These are phyloP conservation scores for Caretta caretta DNA, from an alignment of 2,113 vertebrate species.

Conservation along the genomic window DNA sequence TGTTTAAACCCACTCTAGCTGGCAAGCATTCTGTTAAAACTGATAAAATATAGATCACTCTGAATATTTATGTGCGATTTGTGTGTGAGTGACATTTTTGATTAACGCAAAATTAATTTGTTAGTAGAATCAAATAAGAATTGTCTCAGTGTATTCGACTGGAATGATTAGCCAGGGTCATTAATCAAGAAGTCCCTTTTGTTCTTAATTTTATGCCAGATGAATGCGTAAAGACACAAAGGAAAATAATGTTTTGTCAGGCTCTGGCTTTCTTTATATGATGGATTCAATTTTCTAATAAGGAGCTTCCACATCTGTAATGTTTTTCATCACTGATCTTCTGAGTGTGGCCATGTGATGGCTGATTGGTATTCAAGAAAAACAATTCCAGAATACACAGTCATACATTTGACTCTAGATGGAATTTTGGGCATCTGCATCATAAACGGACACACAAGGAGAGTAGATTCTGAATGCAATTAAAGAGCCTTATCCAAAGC, in stretches of 20 bases:
- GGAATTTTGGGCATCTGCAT: not conserved
- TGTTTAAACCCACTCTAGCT: slow-evolving; percentile 74
- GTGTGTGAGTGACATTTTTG: slow-evolving; percentile 73
- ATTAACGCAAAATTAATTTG: slow-evolving; percentile 79
- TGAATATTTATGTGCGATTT: slow-evolving; percentile 77
- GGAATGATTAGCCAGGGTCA: slow-evolving; percentile 75
- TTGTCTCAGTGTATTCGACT: slow-evolving; percentile 65
- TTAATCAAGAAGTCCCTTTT: slow-evolving; percentile 77
- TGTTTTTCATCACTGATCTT: slow-evolving; percentile 40
- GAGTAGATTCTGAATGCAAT: not conserved
- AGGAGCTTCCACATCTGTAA: slow-evolving; percentile 11
- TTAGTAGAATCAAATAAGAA: slow-evolving; percentile 73
- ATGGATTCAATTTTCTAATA: slow-evolving; percentile 51
- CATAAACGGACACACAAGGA: not conserved
- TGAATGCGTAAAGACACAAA: slow-evolving; percentile 65
- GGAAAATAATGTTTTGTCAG: slow-evolving; percentile 57
- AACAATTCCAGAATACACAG: not conserved
- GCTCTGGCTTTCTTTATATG: slow-evolving; percentile 39
- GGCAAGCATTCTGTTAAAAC: slow-evolving; percentile 70
- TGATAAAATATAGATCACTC: slow-evolving; percentile 80
- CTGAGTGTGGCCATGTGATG: slow-evolving; percentile 9
- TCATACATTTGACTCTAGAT: not conserved
- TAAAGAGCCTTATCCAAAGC: not conserved
- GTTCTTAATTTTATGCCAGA: slow-evolving; percentile 71
- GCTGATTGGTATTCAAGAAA: not conserved